Evolutionary conservation across 2,888 invertebrate species (phyloP), one percentile per base, ranked within the genome.

Genomic region (Nomada ruficornis): DNA sequence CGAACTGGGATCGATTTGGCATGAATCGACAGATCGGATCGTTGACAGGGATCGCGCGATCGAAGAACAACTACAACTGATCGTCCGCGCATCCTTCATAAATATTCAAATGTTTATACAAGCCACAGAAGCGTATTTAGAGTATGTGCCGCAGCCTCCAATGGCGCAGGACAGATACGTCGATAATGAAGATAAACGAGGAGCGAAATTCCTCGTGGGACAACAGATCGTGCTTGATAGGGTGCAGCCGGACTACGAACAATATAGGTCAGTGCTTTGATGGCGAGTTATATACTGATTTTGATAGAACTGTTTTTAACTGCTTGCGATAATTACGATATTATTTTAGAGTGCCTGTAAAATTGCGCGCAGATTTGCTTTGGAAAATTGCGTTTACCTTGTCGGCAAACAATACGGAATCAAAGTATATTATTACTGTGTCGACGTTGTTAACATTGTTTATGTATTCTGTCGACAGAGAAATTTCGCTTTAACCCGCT

Each of bases 131-230:
- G 54, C 75, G 67, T 82, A 67, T 81, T 81, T 73, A 82, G 64
- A 36, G 59, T 52, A 50, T 57, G 42, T 57, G 62, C 62, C 36
- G 29, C 7, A 23, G 47, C n/a, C 62, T 59, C 42, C 69, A 23
- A 67, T 65, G 52, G 75, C 55, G 47, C 52, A n/a, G 76, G 79
- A 87, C 83, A 81, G 85, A 77, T 76, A 82, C 78, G 85, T 57
- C 82, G 84, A 82, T 88, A 89, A 88, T 88, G 88, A 89, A 88
- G 88, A 88, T 83, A 84, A 88, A 88, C 83, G 88, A 87, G 85
- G 82, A 84, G 82, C 82, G 81, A 88, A 87, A 80, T 80, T 89
- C 80, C 84, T 80, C 87, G 70, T 80, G 87, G 88, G 86, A 82
- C 86, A 80, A 80, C 78, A 78, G 86, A 87, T 88, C 86, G 83